Conservation (phyloP, 2,888 invertebrate species). For the Drosophila tanythrix region DNA sequence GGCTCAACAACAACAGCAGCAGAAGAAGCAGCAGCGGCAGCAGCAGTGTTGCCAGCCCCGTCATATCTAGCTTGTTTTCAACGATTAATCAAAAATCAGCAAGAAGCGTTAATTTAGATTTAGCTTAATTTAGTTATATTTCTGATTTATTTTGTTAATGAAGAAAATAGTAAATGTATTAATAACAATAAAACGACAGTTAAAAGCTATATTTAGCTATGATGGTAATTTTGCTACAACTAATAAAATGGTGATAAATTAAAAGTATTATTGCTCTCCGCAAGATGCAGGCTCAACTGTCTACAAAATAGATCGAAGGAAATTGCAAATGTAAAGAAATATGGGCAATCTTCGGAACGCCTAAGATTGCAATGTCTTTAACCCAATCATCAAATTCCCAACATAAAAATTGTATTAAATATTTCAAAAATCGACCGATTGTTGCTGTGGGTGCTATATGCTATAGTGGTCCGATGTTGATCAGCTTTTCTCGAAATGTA, state of each 20-base stretch:
- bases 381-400: background rate
- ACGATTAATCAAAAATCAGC: background rate
- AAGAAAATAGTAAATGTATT: background rate
- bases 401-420: no score
- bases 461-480: no score
- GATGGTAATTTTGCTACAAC: background rate
- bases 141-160: background rate
- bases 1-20: constrained; percentile 26
- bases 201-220: background rate
- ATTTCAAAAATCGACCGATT: no score
- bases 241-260: background rate
- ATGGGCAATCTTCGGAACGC: background rate
- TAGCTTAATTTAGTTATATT: background rate
- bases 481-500: no score
- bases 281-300: background rate
- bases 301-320: background rate
- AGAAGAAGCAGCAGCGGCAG: constrained; percentile 33
- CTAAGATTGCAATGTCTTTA: background rate
- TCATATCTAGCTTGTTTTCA: background rate
- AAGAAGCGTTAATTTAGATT: background rate
- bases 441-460: no score
- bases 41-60: background rate
- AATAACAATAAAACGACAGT: no score
- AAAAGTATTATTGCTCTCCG: background rate
- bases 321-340: background rate